Conservation (phyloP, 2,113 vertebrate species). For the Brachyistius frenatus region DNA sequence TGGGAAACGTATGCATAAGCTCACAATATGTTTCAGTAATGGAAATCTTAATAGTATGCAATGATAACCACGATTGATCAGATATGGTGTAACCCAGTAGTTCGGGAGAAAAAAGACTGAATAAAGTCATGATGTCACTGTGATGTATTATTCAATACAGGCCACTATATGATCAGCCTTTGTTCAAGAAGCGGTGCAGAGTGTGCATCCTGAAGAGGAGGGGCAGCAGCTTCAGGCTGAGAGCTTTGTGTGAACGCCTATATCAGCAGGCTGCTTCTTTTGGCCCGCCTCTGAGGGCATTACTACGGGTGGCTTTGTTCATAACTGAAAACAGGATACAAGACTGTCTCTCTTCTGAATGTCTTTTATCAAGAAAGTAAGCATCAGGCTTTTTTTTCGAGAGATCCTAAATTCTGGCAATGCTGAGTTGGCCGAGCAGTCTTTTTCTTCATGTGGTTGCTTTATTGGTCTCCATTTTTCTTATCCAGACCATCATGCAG, state of each 20-base stretch:
- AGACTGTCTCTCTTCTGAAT: neutral
- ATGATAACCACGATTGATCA: neutral
- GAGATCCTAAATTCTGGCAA: neutral
- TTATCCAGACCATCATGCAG: neutral
- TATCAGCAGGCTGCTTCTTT: slow-evolving; percentile 6
- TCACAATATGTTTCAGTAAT: neutral
- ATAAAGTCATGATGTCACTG: slow-evolving; percentile 21
- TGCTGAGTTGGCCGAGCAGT: neutral
- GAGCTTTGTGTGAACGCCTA: slow-evolving; percentile 19
- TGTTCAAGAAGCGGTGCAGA: slow-evolving; percentile 7
- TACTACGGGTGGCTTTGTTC: slow-evolving; percentile 5
- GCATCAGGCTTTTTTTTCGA: neutral
- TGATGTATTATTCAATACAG: slow-evolving; percentile 47
- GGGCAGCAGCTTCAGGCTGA: slow-evolving; percentile 27
- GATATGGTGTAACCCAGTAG: neutral
- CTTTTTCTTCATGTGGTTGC: neutral
- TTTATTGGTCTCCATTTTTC: neutral
- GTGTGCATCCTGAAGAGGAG: slow-evolving; percentile 1
- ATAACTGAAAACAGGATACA: neutral
- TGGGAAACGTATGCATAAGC: neutral
- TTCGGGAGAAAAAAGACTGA: slow-evolving; percentile 14
- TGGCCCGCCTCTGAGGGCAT: neutral
- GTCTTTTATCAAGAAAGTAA: neutral
- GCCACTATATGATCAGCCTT: slow-evolving; percentile 22
- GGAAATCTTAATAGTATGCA: neutral